Percentiles rank a stretch among this genome's conserved stretches.
phyloP scores from a whole-genome alignment of 1,140 invertebrate species.

The Piezodorus guildinii region DNA sequence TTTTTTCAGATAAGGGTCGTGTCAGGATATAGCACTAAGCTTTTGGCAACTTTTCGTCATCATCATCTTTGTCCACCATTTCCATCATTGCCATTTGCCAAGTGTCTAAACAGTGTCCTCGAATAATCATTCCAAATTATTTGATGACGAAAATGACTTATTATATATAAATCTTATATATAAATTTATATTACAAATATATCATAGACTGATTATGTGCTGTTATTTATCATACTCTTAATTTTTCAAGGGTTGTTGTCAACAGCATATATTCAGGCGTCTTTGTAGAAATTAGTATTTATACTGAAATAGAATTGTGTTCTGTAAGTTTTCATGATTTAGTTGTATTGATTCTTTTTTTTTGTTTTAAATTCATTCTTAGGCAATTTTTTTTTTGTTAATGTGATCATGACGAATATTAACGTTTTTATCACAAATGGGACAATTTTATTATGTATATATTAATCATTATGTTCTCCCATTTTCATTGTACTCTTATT shows the following conservation, averaged over 20 bases:
- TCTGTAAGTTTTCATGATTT: conserved; percentile 4
- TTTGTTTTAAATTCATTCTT: background rate
- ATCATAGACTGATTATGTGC: conserved; percentile 9
- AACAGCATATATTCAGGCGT: conserved; percentile 5
- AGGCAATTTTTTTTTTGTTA: background rate
- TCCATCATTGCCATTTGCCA: background rate
- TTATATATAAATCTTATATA: conserved; percentile 2
- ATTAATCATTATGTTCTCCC: conserved; percentile 6
- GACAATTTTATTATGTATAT: conserved; percentile 12
- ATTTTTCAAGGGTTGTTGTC: conserved; percentile 8
- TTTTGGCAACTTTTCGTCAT: background rate
- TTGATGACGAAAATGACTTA: conserved; percentile 1
- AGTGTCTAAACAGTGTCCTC: background rate
- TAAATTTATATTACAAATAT: conserved; percentile 8
- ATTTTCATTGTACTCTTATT: conserved; percentile 4
- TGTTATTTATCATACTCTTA: conserved; percentile 4
- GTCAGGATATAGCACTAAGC: background rate
- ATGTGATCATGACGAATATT: background rate
- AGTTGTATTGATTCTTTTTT: conserved; percentile 6
- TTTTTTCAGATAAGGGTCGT: conserved; percentile 1
- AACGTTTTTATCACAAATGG: conserved; percentile 4
- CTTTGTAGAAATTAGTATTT: background rate
- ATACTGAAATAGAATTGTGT: conserved; percentile 8
- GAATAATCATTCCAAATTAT: conserved; percentile 1
- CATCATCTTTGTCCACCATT: background rate